Conservation (phyloP, 2,113 vertebrate genomes). For the Picathartes gymnocephalus region DNA sequence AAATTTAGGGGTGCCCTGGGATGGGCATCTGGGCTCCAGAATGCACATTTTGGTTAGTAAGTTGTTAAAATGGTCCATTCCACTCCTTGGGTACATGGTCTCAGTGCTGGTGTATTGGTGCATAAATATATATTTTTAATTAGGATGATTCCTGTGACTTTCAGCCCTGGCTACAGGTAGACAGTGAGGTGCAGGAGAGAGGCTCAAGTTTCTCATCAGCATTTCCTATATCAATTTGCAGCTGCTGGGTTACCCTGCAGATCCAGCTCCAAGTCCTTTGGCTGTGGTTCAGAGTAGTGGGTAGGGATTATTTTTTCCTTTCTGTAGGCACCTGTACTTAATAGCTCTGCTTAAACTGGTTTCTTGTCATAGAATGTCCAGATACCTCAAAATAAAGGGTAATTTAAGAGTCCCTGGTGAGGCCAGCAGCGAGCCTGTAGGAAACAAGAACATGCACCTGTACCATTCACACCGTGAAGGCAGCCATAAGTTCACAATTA, state of each 20-base stretch:
- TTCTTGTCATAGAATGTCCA: neutral
- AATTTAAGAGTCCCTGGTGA: neutral
- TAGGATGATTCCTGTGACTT: neutral
- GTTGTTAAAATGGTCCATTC: neutral
- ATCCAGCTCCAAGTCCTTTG: neutral
- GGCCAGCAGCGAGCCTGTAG: neutral
- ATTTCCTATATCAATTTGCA: neutral
- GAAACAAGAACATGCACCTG: neutral
- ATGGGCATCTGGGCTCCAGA: neutral
- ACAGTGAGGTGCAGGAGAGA: neutral
- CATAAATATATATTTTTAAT: neutral
- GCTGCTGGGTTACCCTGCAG: neutral
- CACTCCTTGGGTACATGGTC: neutral
- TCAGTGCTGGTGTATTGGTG: neutral
- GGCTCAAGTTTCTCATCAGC: neutral
- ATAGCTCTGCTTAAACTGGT: neutral
- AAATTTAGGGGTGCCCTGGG: neutral
- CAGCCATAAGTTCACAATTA: neutral
- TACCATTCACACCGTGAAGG: accelerated
- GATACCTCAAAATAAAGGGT: neutral
- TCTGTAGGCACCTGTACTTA: neutral
- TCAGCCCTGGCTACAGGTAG: neutral
- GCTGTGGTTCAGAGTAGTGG: neutral
- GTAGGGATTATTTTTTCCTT: neutral
- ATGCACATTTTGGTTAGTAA: neutral